Base-by-base conservation (phyloP, 1,140 invertebrate genomes). In the Acromyrmex heyeri region DNA sequence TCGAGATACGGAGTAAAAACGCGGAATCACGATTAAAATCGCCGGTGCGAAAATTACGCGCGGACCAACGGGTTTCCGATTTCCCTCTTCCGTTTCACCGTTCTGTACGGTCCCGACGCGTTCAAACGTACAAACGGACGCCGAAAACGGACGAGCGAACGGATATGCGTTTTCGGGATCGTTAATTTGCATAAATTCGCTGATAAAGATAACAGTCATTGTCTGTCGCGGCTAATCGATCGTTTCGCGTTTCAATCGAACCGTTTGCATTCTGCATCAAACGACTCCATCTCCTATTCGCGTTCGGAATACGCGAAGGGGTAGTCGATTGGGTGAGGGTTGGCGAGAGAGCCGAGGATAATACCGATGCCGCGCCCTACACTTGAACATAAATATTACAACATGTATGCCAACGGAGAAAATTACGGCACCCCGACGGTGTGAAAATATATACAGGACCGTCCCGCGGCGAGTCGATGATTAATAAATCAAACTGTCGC, bases 401-500 rank as follows among this genome's bases (percentile, higher is more conserved):
- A 62, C 62, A 62, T 62, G 73, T 34, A 53, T 67, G 82, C 21
- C 59, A n/a, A 27, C 48, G 16, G 72, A 83, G 86, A 91, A 90
- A 91, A 91, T 91, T 89, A 91, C 89, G 78, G 59, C 38, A n/a
- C 48, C 16, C 65, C 81, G 65, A 53, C 64, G 79, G 82, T 77
- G 85, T 72, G 86, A 90, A 90, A 89, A 89, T 89, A 89, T 89
- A 89, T 89, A 72, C 87, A 79, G 59, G 16, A 48, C 69, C 34
- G 76, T 87, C 73, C 86, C 67, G 87, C 55, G 30, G 89, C 81
- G 82, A 86, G 78, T 76, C 86, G 85, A 88, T 92, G 88, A 93
- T 93, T 93, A 93, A 93, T 93, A 93, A 92, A 92, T 93, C 92
- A 92, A 93, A 93, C 87, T 86, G 85, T 85, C 86, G 69, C 81